Base-by-base conservation (phyloP, 2,888 invertebrate species). In the Odontocerum albicorne region DNA sequence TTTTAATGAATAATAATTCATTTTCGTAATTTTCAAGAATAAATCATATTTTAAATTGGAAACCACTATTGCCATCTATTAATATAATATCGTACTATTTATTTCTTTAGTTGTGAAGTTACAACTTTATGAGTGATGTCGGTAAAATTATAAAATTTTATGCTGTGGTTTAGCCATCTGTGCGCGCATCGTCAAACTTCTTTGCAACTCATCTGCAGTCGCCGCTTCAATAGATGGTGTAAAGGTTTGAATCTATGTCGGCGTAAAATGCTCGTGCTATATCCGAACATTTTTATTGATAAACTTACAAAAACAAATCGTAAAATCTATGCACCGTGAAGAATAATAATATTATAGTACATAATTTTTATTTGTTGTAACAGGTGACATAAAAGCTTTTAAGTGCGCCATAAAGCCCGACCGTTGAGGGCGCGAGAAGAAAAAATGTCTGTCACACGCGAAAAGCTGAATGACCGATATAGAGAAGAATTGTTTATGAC, bases 351-450 rank as follows among this genome's bases (percentile, higher is more conserved):
- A 42, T 42, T 20, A 45, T 36, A 46, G 33, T 47, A 42, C 32
- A 49, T 57, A 53, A 58, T 52, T 59, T 59, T 59, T 52, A 59
- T 59, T 52, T 44, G 52, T 51, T 19, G 55, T 59, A 55, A 59
- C 59, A 59, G 55, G 59, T 59, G 59, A 59, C 51, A 59, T 59
- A 55, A 59, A 59, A 55, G 38, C 35, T 38, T 55, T 55, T 55
- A 49, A 59, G 40, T 49, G 47, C 55, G 27, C 50, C 59, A 50
- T 59, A 55, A 59, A 59, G 49, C 39, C 42, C 45, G 45, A 19
- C 44, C 49, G 43, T 31, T 21, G 43, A 43, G 44, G 36, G 57
- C 35, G 49, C 16, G n/a, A 31, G 45, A 15, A 17, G 21, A 16
- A 57, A 52, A 53, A 49, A 43, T 33, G 40, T 43, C 49, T 31